Evolutionary conservation across 2,113 vertebrate genomes (phyloP), one percentile per base, ranked within the genome.

Genomic region (Epinephelus cyanopodus): DNA sequence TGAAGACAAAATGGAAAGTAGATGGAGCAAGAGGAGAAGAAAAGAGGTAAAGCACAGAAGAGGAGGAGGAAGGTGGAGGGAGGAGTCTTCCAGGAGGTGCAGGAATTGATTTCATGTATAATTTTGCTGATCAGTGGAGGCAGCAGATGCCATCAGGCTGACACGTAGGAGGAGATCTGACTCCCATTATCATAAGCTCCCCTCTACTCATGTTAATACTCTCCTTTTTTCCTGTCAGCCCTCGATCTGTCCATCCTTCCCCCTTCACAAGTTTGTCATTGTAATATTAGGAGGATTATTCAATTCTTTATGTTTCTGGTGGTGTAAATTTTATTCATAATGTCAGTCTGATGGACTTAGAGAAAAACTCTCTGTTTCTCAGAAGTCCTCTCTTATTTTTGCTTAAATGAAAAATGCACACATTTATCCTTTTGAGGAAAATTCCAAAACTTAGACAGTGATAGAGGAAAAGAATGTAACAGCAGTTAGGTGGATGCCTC

Each of bases 51-150:
- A 88, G 90, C 91, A 53, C 90, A 93, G 89, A 37, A 13, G 95
- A 90, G 92, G 90, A 92, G 94, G 94, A 95, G 93, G 95, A 45
- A 88, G 48, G 48, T 10, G n/a, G 39, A 45, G 91, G 95, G 91
- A 93, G 96, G 94, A 95, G 94, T 94, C 96, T 95, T 96, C 94
- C 8, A 94, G 95, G 94, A 96, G 78, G 83, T 95, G 95, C 94
- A 95, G 95, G 95, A 95, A 97, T 95, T 96, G 95, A 97, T 97
- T 97, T 97, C 94, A 95, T 96, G 95, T 97, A 95, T 97, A 96
- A 96, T 97, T 96, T 45, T 97, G 96, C 97, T 97, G 96, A 96
- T 96, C 94, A 96, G 95, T 94, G 91, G 95, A 96, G 95, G 95
- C 94, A 94, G 96, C 95, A 96, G 96, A 96, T 91, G 94, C 93